Conservation (phyloP, 1,140 invertebrate species). For the Caenorhabditis briggsae region DNA sequence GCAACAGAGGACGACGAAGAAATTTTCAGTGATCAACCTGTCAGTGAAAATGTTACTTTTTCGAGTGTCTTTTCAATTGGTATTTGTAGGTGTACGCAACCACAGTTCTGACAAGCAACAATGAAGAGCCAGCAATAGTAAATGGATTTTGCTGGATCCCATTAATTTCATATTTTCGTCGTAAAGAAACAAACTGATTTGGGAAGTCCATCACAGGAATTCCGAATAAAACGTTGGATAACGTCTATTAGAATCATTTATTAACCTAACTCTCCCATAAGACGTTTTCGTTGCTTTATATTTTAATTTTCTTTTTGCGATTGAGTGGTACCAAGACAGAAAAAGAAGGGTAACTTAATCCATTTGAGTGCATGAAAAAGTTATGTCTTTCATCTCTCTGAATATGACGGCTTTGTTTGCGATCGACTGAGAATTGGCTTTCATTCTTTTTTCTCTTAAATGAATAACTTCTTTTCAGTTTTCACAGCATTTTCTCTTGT, state of each 20-base stretch:
- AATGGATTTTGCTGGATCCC: constrained; percentile 13
- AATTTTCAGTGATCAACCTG: constrained; percentile 32
- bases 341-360: constrained; percentile 31
- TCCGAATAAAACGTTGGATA: too few relatives aligned
- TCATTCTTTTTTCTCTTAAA: background rate
- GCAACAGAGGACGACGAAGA: background rate
- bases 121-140: background rate
- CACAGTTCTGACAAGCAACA: background rate
- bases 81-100: constrained; percentile 2
- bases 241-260: too few relatives aligned
- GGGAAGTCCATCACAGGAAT: too few relatives aligned
- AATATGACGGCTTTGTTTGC: constrained; percentile 37
- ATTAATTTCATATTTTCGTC: background rate
- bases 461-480: background rate
- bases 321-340: background rate
- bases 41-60: background rate
- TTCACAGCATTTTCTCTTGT: background rate
- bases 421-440: background rate
- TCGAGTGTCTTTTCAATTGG: background rate
- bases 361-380: constrained; percentile 42
- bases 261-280: too few relatives aligned
- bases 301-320: background rate
- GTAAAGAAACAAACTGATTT: background rate
- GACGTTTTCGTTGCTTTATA: too few relatives aligned
- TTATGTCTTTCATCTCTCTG: constrained; percentile 30